A percentile compares a stretch with the other conserved stretches of the same genome.
Conservation (phyloP, 2,888 invertebrate species). For the Stenotaenia linearis region DNA sequence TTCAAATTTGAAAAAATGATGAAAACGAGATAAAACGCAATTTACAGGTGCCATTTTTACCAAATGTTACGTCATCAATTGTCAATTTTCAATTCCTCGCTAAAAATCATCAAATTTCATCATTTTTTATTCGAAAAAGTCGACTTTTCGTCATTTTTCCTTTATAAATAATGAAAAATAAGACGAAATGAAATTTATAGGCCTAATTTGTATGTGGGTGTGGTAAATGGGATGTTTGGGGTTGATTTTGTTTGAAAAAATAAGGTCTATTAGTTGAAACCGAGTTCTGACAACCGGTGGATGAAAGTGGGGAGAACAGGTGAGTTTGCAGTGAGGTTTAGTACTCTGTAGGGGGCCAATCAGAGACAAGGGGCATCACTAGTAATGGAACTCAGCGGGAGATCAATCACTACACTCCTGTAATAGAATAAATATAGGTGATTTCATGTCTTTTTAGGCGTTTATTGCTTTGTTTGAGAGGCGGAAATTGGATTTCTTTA, state of each 20-base stretch:
- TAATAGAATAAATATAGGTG: not conserved
- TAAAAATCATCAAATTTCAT: too few relatives aligned
- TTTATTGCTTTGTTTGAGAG: too few relatives aligned
- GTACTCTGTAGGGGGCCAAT: conserved; percentile 4
- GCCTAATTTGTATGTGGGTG: not conserved
- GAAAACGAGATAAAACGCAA: too few relatives aligned
- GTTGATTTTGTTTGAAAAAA: not conserved
- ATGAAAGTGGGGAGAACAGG: not conserved
- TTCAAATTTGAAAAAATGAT: too few relatives aligned
- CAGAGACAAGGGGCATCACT: not conserved
- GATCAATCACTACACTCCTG: conserved; percentile 21
- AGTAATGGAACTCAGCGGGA: conserved; percentile 28
- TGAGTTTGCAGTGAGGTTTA: not conserved
- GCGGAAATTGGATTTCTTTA: too few relatives aligned
- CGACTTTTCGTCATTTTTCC: too few relatives aligned
- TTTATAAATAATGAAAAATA: too few relatives aligned
- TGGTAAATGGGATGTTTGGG: not conserved
- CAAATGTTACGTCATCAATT: too few relatives aligned
- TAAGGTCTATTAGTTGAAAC: not conserved
- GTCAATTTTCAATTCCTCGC: too few relatives aligned
- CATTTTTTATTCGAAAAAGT: too few relatives aligned
- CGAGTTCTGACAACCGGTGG: not conserved
- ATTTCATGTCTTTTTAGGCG: not conserved
- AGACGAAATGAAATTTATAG: not conserved
- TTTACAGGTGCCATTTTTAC: too few relatives aligned